Conservation (phyloP, 2,888 invertebrate genomes). For the Melanophora roralis region DNA sequence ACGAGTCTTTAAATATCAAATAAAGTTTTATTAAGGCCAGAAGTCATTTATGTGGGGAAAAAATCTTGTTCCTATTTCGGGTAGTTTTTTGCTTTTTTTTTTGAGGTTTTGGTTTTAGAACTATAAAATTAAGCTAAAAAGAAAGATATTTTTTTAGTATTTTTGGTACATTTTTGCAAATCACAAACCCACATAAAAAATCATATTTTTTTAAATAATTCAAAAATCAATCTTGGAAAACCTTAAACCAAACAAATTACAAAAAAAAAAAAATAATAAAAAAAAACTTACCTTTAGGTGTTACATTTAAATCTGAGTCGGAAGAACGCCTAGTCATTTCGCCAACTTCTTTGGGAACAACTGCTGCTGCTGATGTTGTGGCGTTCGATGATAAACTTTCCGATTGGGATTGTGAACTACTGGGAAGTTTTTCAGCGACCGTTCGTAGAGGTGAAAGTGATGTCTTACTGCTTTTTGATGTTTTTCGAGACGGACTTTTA, state of each 20-base stretch:
- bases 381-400: constrained; percentile 70
- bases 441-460: constrained; percentile 79
- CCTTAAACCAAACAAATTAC: no score
- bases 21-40: no score
- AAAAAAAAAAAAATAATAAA: background rate
- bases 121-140: no score
- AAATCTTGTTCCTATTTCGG: no score
- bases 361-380: constrained; percentile 78
- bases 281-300: constrained; percentile 88
- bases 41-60: no score
- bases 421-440: constrained; percentile 64
- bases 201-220: no score
- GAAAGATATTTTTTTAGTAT: no score
- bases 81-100: no score
- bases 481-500: constrained; percentile 64
- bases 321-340: constrained; percentile 89
- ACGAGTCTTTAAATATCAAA: no score
- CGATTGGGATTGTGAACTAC: constrained; percentile 65
- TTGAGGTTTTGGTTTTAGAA: no score
- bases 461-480: constrained; percentile 77
- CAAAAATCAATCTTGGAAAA: no score
- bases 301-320: constrained; percentile 94
- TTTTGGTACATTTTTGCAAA: no score
- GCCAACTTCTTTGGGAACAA: constrained; percentile 74
- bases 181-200: background rate